Percentiles rank a stretch among this genome's conserved stretches.
These are phyloP conservation scores for Cataglyphis rosenhaueri DNA, from an alignment of 2,888 invertebrate species.

Conservation along the genomic window DNA sequence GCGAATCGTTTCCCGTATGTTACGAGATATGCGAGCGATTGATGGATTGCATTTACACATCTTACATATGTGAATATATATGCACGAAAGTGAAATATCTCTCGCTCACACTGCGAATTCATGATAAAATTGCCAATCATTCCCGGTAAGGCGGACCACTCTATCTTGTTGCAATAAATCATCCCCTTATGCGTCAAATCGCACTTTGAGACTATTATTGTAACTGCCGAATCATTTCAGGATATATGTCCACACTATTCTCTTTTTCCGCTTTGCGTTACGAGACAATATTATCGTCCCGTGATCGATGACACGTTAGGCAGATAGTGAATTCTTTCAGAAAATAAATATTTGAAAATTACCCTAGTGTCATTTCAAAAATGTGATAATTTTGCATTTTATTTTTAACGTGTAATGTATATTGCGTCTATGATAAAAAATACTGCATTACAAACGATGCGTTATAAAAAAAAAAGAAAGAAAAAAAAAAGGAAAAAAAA, in stretches of 20 bases:
- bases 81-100: conserved; percentile 30
- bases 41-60: conserved; percentile 25
- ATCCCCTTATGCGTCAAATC: conserved; percentile 3
- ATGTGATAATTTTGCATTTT: background rate
- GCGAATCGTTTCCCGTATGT: conserved; percentile 25
- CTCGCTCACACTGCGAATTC: conserved; percentile 16
- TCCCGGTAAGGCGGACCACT: conserved; percentile 40
- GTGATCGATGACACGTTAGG: background rate
- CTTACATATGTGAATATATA: conserved; percentile 27
- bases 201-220: conserved; percentile 18
- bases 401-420: background rate
- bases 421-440: background rate
- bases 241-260: background rate
- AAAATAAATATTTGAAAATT: background rate
- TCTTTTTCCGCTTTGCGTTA: background rate
- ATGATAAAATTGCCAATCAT: conserved; percentile 51
- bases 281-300: background rate
- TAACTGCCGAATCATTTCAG: conserved; percentile 34
- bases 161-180: conserved; percentile 45
- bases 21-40: conserved; percentile 15
- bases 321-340: background rate
- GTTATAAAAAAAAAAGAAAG: background rate
- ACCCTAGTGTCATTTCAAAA: background rate
- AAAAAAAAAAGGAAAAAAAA: background rate
- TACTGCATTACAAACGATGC: background rate